Percentiles rank a stretch among this genome's conserved stretches.
phyloP scores from a whole-genome alignment of 1,140 invertebrate species.

The Brachionus rotundiformis region DNA sequence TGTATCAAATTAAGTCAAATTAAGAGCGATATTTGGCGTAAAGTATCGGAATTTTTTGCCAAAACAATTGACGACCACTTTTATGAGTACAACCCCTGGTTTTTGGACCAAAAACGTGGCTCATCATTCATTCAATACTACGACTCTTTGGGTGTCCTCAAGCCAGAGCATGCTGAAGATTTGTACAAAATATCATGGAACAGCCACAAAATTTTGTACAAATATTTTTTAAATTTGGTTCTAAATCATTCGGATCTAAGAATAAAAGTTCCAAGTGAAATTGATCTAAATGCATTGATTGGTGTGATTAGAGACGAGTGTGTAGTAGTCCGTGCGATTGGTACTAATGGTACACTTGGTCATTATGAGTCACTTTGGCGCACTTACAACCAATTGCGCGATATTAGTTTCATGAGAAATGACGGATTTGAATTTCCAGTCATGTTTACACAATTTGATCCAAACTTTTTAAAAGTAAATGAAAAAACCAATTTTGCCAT shows the following conservation, averaged over 20 bases:
- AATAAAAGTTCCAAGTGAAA: background rate
- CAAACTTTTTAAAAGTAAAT: background rate
- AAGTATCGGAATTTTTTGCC: background rate
- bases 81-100: conserved; percentile 18
- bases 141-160: background rate
- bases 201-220: background rate
- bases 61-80: conserved; percentile 27
- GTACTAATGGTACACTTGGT: background rate
- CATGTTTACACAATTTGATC: background rate
- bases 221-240: background rate
- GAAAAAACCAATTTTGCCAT: conserved; percentile 4
- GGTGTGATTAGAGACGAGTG: background rate
- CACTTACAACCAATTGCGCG: conserved; percentile 1
- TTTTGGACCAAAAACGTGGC: conserved; percentile 5
- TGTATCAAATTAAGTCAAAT: background rate
- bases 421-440: background rate
- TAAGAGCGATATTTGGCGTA: background rate
- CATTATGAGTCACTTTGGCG: background rate
- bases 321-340: background rate
- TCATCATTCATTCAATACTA: background rate
- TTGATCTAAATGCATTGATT: background rate
- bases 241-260: conserved; percentile 20
- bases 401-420: background rate
- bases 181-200: conserved; percentile 1
- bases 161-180: background rate